phyloP scores from a whole-genome alignment of 2,113 vertebrate genomes.

The Aegotheles bennettii region DNA sequence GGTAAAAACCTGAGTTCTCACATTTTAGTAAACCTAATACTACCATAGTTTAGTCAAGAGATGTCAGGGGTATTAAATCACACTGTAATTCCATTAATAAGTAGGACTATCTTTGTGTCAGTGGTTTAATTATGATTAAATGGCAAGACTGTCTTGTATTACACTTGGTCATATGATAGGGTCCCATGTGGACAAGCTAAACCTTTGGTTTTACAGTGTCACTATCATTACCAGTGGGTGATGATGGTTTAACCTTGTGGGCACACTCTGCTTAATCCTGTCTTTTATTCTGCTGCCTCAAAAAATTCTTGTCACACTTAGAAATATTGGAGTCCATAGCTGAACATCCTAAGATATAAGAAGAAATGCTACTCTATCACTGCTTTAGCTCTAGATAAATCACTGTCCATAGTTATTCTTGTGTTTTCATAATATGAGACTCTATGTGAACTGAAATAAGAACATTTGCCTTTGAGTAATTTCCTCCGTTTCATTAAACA shows the following conservation, averaged over 20 bases:
- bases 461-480: constrained; percentile 43
- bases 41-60: background rate
- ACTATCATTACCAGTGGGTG: background rate
- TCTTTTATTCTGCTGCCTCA: background rate
- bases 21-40: constrained; percentile 18
- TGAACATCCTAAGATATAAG: background rate
- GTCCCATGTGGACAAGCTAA: constrained; percentile 1
- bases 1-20: background rate
- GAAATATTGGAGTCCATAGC: background rate
- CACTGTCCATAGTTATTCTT: background rate
- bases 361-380: background rate
- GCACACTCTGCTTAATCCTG: constrained; percentile 2
- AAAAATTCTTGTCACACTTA: background rate
- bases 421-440: constrained; percentile 13
- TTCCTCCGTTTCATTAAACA: constrained; percentile 53
- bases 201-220: constrained; percentile 23
- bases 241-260: background rate
- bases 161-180: background rate
- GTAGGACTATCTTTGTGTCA: background rate
- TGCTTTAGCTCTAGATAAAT: background rate
- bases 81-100: constrained; percentile 38
- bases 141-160: background rate
- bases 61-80: constrained; percentile 24
- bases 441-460: background rate
- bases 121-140: constrained; percentile 50